Base-by-base conservation (phyloP, 2,797 vertebrate species). In the Sebastes nivosus region DNA sequence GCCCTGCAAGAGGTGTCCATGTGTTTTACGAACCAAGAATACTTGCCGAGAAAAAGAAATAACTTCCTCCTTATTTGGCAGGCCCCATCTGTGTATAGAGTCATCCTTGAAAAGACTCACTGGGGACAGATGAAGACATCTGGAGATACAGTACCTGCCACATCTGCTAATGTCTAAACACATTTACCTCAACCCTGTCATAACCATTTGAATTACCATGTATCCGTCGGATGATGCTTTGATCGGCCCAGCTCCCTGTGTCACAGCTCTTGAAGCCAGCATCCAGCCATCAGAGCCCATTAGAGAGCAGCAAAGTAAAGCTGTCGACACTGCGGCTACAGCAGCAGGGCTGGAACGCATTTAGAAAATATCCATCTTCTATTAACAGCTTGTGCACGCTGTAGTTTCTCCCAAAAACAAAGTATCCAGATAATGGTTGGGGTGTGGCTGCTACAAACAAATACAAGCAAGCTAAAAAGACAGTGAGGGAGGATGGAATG, bases 111-210 rank as follows among this genome's bases (percentile, higher is more conserved):
- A 94, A 94, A 88, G 88, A 88, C 81, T 75, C 87, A 52, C 71
- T 1, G 14, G 84, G 91, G 88, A 93, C 90, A 64, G 89, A 95
- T 95, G 89, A 93, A 96, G 93, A 95, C 95, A 96, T 95, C 95
- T 96, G 95, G 94, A 92, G 87, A 82, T 88, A 75, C 90, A 85
- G 84, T 85, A 91, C 84, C 92, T 94, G 91, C 89, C 90, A 88
- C 95, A 96, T 95, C 93, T 96, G 95, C 89, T 91, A 80, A 80
- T 77, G 94, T 94, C 95, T 82, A 84, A 95, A 93, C 82, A 82
- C 25, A 92, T 95, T 94, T 95, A 88, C 75, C 83, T 94, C 93
- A 95, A 67, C 75, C 75, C 69, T 68, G 88, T 89, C 93, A 91
- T 92, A 89, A 87, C 77, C 75, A 38, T 67, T 85, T 87, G 83